Evolutionary conservation across 37 sponge, comb jelly and placozoan species (phyloP), one percentile per base, ranked within the genome.

Genomic region (Lycopodina hypogea): DNA sequence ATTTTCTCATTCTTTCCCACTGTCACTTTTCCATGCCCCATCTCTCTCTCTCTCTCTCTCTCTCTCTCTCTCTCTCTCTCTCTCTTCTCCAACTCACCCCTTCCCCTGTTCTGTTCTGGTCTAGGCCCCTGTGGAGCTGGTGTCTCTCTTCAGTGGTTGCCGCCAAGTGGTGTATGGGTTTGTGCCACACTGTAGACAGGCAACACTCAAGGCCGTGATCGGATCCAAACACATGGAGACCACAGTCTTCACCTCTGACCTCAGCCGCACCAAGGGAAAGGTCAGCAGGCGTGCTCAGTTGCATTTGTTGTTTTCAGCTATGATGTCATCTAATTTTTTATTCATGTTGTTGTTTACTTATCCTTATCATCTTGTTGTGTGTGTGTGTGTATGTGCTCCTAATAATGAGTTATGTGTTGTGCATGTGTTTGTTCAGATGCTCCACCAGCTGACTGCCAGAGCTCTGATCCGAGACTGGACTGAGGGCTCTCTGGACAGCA

Each of bases 391-490:
- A 14, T 29, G 29, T n/a, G 14, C 29, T 60, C 62, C 4, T 29
- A 12, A 12, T 45, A 9, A 4, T 45, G 48, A 4, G 4, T 4
- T 45, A 12, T 4, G 4, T 45, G 48, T 45, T 45, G 48, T 45
- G 48, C 48, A 45, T 45, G 4, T 45, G 9, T 45, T 4, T 45
- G 48, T 75, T 34, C 69, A 92, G 90, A 90, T 83, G 15, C 83
- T 97, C 34, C 96, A 95, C 75, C 93, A 93, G 89, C 76, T 97
- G 79, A 90, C 98, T 40, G 98, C 98, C 72, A 74, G 93, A 65
- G 98, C 98, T 21, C 40, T 97, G 52, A 97, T 97, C 53, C 78
- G 95, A 72, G 98, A 97, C 69, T 97, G 92, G 87, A 88, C 79
- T 24, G 95, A 95, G 23, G 98, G 98, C 39, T 87, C 86, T 28